Conservation (phyloP, 2,888 invertebrate genomes). For the Cosmia pyralina region DNA sequence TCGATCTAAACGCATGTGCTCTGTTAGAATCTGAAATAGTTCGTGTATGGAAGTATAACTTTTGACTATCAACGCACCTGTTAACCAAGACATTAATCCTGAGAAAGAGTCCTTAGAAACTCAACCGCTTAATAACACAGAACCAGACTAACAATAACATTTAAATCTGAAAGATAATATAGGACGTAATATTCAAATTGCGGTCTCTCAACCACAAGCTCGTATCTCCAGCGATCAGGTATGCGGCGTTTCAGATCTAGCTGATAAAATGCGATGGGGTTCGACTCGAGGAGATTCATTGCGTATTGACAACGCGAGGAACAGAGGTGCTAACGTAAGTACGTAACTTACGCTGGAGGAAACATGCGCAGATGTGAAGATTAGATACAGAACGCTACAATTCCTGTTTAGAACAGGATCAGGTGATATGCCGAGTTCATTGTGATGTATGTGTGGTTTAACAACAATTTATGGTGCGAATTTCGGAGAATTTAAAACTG, state of each 20-base stretch:
- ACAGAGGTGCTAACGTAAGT: constrained; percentile 70
- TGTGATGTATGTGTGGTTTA: constrained; percentile 63
- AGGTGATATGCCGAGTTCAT: constrained; percentile 71
- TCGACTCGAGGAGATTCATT: constrained; percentile 76
- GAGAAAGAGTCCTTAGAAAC: constrained; percentile 26
- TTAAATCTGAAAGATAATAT: constrained; percentile 58
- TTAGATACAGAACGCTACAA: constrained; percentile 84
- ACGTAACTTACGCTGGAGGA: constrained; percentile 74
- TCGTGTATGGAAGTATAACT: background rate
- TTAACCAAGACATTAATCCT: constrained; percentile 14
- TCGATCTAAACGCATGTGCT: background rate
- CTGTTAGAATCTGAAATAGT: constrained; percentile 14
- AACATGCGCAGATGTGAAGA: constrained; percentile 84
- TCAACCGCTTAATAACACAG: constrained; percentile 52
- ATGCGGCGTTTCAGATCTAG: constrained; percentile 82
- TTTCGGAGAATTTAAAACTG: background rate
- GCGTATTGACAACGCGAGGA: constrained; percentile 81
- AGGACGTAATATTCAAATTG: constrained; percentile 69
- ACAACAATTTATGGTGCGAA: constrained; percentile 3
- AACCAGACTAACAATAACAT: constrained; percentile 58
- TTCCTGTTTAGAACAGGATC: constrained; percentile 79
- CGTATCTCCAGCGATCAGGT: constrained; percentile 75
- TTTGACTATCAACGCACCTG: background rate
- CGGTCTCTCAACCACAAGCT: constrained; percentile 67
- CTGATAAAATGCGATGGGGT: constrained; percentile 80